Evolutionary conservation across 1,140 invertebrate genomes (phyloP), one percentile per base, ranked within the genome.

Genomic region (Eubasilissa regina): DNA sequence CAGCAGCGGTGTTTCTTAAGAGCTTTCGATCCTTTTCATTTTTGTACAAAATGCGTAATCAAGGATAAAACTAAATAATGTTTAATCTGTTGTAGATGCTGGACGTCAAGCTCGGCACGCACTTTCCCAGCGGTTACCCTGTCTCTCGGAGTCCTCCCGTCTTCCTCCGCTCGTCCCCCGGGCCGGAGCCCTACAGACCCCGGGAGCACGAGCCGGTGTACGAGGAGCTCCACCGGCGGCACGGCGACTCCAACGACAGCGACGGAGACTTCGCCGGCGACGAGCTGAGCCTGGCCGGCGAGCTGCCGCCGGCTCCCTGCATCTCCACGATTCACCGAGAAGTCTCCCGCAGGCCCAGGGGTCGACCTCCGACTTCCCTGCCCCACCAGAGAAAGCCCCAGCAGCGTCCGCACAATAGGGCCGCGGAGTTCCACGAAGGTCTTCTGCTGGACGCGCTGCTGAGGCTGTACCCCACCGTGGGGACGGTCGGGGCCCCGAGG

Each of bases 391-490:
- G 86, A 87, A 70, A 87, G 87, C 56, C 87, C 68, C 86, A 13
- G 86, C 87, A 80, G 82, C 87, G 43, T 86, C 89, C 82, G 86
- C 87, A 78, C 86, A 74, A 74, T 35, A 86, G 35, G 85, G 87
- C 75, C 85, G 82, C 87, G 48, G 89, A 90, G 66, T 91, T 90
- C 77, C 90, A 91, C 78, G 90, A 91, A 86, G 90, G 90, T 7
- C 86, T 91, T 9, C 85, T 91, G 6, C 80, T 91, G 21, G 90
- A 91, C 84, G 90, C 90, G 0, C 81, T 93, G 7, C 84, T 92
- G 60, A 90, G 92, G 85, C 85, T 93, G 21, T 92, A 92, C 84
- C 92, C 92, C 4, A 88, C 89, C 84, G 89, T 89, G 13, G 89
- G 89, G 0, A 89, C 89, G 12, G 88, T 89, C 48, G 88, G 88